Base-by-base conservation (phyloP, 2,797 vertebrate genomes). In the Lacerta viridis region DNA sequence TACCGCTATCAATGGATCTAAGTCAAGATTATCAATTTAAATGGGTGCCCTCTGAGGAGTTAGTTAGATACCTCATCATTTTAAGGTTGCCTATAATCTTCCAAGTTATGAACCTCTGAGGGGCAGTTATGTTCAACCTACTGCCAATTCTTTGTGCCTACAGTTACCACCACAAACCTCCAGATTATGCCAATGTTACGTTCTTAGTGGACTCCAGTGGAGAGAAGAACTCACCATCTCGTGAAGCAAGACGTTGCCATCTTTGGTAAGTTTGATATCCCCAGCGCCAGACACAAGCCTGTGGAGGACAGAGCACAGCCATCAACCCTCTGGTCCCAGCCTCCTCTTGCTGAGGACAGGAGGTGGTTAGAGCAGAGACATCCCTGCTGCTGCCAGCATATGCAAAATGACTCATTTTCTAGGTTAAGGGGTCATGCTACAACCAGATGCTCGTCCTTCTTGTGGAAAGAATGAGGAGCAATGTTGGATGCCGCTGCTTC, bases 191-290 rank as follows among this genome's bases (percentile, higher is more conserved):
- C 4, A 8, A 9, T 11, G 2, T 13, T 71, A n/a, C 10, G 3
- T 43, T 72, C 27, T 25, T 5, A 8, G 25, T 61, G 1, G 1
- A 18, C 11, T 75, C 17, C 43, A 10, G 0, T 1, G 15, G 1
- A 1, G 13, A 1, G 0, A 3, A 75, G 4, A 72, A 3, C 98
- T 98, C 97, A 99, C 99, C 99, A 99, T 99, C 92, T 99, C 98
- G 78, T 99, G 99, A 94, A 99, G 96, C 95, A 99, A 96, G 88
- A 99, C 98, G 89, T 99, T 99, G 78, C 99, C 99, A 94, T 99
- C 99, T 97, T 99, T 99, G 94, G 99, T 99, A 90, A 99, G 97
- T 85, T 99, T 99, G 90, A 99, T 99, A 94, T 99, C 99, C 86
- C 99, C 99, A 17, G 99, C 96, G 3, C 99, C 99, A 88, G 99